Base-by-base conservation (phyloP, 2,113 vertebrate genomes). In the Mormoops blainvillei region DNA sequence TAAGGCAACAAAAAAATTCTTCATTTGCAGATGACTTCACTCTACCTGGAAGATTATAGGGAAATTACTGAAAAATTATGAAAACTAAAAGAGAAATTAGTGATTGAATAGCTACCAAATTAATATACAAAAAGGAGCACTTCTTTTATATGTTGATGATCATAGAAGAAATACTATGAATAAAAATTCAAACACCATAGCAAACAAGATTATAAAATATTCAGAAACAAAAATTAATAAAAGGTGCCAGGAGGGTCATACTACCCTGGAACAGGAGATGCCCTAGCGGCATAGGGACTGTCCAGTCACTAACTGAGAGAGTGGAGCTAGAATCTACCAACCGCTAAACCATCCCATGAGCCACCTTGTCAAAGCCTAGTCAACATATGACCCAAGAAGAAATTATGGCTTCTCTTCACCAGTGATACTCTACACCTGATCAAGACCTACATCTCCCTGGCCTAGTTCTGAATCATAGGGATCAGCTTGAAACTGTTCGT, bases 121-220 rank as follows among this genome's bases (percentile, higher is more conserved):
- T 74, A 80, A 87, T 52, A 81, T 9, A 45, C 19, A 83, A 71
- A 77, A 87, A 26, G 31, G 14, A 94, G 16, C 24, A 36, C n/a
- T 45, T 83, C 68, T 76, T 92, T 41, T 61, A 43, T 38, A 56
- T 54, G 36, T 63, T 31, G 28, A 84, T 65, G 81, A 88, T 87
- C 77, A 96, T 12, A 85, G 22, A 88, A 86, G 33, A 85, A 92
- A 92, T 31, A 78, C 15, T 7, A 82, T 58, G 5, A 88, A 89
- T 71, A 52, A 94, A 97, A 93, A 67, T 38, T 77, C 19, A 95
- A 91, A 61, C 33, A 81, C 3, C 85, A 85, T 4, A 54, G 4
- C 65, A 78, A 93, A 80, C 10, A 89, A 93, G 78, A 83, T 50
- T 81, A 91, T 81, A 77, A 95, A 91, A 74, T 36, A 85, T 31